Percentiles rank a stretch among this genome's conserved stretches.
phyloP scores from a whole-genome alignment of 2,113 vertebrate species.

The Megaceryle maxima region DNA sequence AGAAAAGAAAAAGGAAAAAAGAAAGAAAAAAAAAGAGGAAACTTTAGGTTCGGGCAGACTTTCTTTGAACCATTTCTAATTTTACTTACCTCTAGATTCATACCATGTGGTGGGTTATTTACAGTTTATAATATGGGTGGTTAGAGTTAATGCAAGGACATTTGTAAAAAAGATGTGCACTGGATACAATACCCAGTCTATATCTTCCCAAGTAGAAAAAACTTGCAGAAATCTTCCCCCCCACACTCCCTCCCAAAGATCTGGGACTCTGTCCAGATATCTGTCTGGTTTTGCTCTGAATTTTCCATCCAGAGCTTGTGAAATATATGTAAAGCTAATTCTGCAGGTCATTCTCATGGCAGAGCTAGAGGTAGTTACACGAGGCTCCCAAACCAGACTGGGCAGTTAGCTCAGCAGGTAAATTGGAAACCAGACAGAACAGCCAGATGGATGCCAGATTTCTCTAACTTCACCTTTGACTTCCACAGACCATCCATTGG shows the following conservation, averaged over 20 bases:
- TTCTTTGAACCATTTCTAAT: slow-evolving; percentile 31
- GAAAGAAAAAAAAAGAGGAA: background rate
- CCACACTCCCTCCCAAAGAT: background rate
- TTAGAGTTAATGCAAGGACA: background rate
- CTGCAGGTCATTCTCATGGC: background rate
- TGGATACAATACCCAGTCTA: background rate
- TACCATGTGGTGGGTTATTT: slow-evolving; percentile 4
- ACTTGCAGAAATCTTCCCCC: background rate
- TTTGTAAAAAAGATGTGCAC: background rate
- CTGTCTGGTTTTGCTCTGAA: slow-evolving; percentile 23
- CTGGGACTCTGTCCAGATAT: slow-evolving; percentile 22
- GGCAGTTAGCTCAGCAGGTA: background rate
- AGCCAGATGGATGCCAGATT: background rate
- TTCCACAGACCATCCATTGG: background rate
- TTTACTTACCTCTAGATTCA: slow-evolving; percentile 40
- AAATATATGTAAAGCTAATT: slow-evolving; percentile 1
- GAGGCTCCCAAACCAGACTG: background rate
- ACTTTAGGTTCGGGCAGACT: background rate
- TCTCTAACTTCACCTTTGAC: background rate
- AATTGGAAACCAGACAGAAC: background rate
- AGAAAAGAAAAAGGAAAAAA: too few relatives aligned
- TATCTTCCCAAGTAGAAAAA: slow-evolving; percentile 30
- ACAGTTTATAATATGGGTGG: background rate
- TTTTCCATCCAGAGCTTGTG: slow-evolving; percentile 10
- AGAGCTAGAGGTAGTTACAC: background rate